A percentile compares a stretch with the other conserved stretches of the same genome.
Conservation (phyloP, 2,113 vertebrate species). For the Oenanthe oenanthe region DNA sequence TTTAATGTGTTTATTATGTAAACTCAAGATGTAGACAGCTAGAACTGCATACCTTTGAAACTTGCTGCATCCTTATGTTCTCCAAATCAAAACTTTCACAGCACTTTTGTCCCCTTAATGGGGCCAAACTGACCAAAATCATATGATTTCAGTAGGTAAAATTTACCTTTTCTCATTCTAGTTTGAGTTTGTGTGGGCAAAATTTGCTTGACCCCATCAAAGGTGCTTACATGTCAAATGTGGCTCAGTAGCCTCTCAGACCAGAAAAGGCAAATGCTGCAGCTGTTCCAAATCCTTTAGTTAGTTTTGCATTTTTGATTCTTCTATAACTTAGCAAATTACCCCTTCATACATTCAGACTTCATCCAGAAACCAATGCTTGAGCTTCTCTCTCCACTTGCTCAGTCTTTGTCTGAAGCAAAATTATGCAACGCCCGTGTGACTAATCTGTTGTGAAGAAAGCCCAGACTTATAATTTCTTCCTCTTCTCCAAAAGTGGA, state of each 20-base stretch:
- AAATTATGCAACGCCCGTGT: slow-evolving; percentile 8
- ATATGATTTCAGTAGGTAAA: background rate
- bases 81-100: background rate
- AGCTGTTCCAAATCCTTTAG: background rate
- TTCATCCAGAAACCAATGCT: background rate
- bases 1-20: background rate
- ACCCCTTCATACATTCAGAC: background rate
- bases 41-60: background rate
- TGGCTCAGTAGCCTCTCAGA: background rate
- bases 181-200: background rate
- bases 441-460: slow-evolving; percentile 51
- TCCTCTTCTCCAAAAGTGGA: slow-evolving; percentile 45
- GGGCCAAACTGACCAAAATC: background rate
- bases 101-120: background rate
- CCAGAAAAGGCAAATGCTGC: background rate
- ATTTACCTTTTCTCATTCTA: background rate
- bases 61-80: background rate
- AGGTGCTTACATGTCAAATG: background rate
- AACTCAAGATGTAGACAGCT: background rate
- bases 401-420: background rate
- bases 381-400: background rate
- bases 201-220: background rate
- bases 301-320: background rate
- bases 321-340: background rate
- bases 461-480: slow-evolving; percentile 37